phyloP scores from a whole-genome alignment of 2,797 vertebrate genomes.

The Falco novaeseelandiae region DNA sequence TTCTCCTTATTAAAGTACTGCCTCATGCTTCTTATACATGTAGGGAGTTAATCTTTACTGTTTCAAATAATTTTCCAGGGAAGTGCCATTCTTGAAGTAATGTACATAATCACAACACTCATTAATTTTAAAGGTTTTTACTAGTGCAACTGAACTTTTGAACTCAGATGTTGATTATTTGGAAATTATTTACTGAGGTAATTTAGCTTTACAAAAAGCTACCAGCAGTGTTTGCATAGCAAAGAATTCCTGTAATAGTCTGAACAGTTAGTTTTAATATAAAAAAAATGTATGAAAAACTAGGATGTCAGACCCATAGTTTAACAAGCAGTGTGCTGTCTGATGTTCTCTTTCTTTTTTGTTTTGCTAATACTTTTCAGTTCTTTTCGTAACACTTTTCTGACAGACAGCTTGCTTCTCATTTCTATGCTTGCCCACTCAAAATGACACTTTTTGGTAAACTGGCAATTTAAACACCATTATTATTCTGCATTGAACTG shows the following conservation, averaged over 20 bases:
- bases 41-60: background rate
- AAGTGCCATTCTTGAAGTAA: background rate
- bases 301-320: background rate
- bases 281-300: background rate
- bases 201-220: background rate
- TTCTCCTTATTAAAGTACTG: background rate
- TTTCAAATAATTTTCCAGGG: background rate
- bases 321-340: background rate
- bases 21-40: background rate
- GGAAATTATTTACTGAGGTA: background rate
- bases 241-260: background rate
- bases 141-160: background rate
- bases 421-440: constrained; percentile 32
- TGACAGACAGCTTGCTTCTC: constrained; percentile 21
- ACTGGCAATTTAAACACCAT: constrained; percentile 56
- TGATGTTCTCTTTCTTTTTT: background rate
- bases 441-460: constrained; percentile 37
- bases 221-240: background rate
- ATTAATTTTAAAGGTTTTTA: background rate
- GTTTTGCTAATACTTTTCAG: background rate
- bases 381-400: background rate
- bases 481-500: constrained; percentile 63
- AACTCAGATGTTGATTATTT: background rate
- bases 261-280: background rate
- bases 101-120: background rate